These are phyloP conservation scores for Florisuga fusca DNA, from an alignment of 2,797 vertebrate species.

Conservation along the genomic window DNA sequence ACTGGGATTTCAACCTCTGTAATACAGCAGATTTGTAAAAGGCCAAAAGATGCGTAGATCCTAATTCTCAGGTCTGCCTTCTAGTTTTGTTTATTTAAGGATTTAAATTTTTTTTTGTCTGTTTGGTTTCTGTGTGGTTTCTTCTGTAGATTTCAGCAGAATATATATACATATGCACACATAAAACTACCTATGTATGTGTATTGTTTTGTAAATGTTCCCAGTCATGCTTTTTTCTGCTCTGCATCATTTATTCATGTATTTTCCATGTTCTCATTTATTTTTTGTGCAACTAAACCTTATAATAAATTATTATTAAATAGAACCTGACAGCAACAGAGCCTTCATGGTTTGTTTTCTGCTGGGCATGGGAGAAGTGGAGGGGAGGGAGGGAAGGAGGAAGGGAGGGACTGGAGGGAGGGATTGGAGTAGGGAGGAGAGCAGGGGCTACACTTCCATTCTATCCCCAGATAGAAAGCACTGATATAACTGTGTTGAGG, in stretches of 20 bases:
- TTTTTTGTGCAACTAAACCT: slow-evolving; percentile 52
- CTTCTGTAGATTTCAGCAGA: slow-evolving; percentile 30
- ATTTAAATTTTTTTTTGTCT: background rate
- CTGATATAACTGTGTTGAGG: background rate
- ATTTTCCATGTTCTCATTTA: slow-evolving; percentile 47
- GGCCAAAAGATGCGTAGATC: background rate
- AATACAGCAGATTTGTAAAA: slow-evolving; percentile 5
- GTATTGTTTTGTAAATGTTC: slow-evolving; percentile 58
- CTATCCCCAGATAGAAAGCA: background rate
- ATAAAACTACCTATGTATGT: background rate
- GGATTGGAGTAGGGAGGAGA: background rate
- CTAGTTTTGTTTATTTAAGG: slow-evolving; percentile 39
- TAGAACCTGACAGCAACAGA: slow-evolving; percentile 4
- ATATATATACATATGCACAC: slow-evolving; percentile 14
- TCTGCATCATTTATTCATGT: slow-evolving; percentile 47
- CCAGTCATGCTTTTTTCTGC: slow-evolving; percentile 30
- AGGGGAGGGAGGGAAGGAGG: background rate
- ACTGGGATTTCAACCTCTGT: background rate
- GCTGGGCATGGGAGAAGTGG: background rate
- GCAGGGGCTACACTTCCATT: background rate
- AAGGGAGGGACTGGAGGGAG: background rate
- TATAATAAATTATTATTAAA: slow-evolving; percentile 72
- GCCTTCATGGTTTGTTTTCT: slow-evolving; percentile 22
- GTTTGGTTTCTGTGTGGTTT: slow-evolving; percentile 34
- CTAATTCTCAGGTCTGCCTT: slow-evolving; percentile 60